phyloP scores from a whole-genome alignment of 1,140 invertebrate genomes.

The Musca vetustissima region DNA sequence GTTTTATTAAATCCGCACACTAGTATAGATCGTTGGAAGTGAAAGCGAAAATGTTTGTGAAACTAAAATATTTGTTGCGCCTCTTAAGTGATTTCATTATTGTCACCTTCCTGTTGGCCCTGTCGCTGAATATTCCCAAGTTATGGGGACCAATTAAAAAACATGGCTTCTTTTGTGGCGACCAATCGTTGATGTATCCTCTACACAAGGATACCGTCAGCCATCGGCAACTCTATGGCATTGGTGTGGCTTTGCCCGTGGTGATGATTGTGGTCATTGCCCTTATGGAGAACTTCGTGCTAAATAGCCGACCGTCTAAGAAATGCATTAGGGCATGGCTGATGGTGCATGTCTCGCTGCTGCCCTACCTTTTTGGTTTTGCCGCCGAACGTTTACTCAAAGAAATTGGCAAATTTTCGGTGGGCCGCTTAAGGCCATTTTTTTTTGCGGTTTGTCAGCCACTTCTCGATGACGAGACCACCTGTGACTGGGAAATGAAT shows the following conservation, averaged over 20 bases:
- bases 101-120: no score
- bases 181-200: conserved; percentile 87
- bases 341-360: conserved; percentile 67
- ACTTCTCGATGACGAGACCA: conserved; percentile 57
- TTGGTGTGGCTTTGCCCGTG: conserved; percentile 32
- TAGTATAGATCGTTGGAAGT: no score
- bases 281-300: background rate
- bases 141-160: conserved; percentile 67
- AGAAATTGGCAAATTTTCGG: conserved; percentile 85
- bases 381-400: conserved; percentile 76
- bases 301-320: background rate
- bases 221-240: conserved; percentile 27
- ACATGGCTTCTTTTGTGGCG: conserved; percentile 93
- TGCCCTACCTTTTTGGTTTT: conserved; percentile 80
- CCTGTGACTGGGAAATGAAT: conserved; percentile 29
- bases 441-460: conserved; percentile 78
- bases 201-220: conserved; percentile 73
- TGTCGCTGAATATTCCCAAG: background rate
- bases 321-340: conserved; percentile 51
- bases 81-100: no score
- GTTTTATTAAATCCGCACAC: no score
- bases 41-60: no score
- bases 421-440: conserved; percentile 88
- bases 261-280: conserved; percentile 28
- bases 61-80: no score